Base-by-base conservation (phyloP, 2,113 vertebrate species). In the Puntigrus tetrazona region DNA sequence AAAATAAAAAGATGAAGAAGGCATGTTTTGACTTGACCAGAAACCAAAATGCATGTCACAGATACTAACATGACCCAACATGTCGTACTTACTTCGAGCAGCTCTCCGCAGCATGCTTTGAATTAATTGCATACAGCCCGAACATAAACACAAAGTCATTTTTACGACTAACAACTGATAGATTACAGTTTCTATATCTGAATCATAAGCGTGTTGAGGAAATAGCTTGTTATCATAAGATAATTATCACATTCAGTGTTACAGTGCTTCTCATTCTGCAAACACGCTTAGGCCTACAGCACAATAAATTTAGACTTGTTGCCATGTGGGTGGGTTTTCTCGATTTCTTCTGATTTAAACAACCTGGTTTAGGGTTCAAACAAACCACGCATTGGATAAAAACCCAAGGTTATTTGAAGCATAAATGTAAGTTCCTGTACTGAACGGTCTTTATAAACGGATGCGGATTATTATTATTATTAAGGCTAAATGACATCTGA, bases 21-120 rank as follows among this genome's bases (percentile, higher is more conserved):
- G 69, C 78, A 63, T 82, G 84, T 81, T 86, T 77, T 52, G 84
- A 84, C 81, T 81, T 52, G 87, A 86, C 76, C 84, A 84, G 78
- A 86, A 65, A 81, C 69, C 75, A 77, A 78, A 72, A 72, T 86
- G 87, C 84, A 88, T 86, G 69, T 77, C 84, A 81, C 52, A 27
- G 61, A 61, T 16, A 81, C 25, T 67, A 45, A 67, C 55, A 63
- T 63, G 55, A 63, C 36, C 34, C 27, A 27, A 43, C 78, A 65
- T 80, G 59, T 80, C 41, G 67, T 31, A 45, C 57, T 45, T 79
- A 50, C 4, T 45, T 75, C 43, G 50, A 18, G 9, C 43, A 47
- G 25, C 63, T 67, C 63, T 67, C 61, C 14, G 22, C 27, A 31
- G 29, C 41, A n/a, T 43, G 50, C n/a, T 52, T 14, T 36, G 18